Evolutionary conservation across 2,113 vertebrate genomes (phyloP), one percentile per base, ranked within the genome.

Genomic region (Regulus satrapa): DNA sequence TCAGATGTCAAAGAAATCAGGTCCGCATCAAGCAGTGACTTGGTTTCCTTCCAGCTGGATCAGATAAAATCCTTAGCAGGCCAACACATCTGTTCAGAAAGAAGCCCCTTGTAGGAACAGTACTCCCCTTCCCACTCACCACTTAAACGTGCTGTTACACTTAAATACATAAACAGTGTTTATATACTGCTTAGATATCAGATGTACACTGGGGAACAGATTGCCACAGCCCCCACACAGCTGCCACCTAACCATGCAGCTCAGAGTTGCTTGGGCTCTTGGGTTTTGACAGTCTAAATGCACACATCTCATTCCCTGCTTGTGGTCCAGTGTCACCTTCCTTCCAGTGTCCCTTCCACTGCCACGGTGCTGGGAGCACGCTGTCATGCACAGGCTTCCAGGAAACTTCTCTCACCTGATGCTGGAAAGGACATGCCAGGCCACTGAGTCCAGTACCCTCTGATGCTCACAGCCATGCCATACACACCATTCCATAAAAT

Each of bases 11-110:
- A 55, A 80, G 24, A 92, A 96, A 94, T 77, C 49, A 88, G 85
- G 71, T 58, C 49, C 26, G 90, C 82, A 68, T 88, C 88, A 93
- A 88, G 58, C 75, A 93, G 45, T 75, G 19, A 92, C 41, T 90
- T 96, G 94, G 63, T 80, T 85, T 63, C 18, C 34, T 69, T 94
- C 92, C 95, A 97, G 82, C 46, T 93, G 95, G 92, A 94, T 80
- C 75, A 80, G 58, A 66, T 61, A 87, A 63, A 17, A 72, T 32
- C 34, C 59, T 62, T 72, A 85, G 25, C 31, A 92, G 78, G 63
- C 90, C 82, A 94, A 93, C 80, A 96, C 92, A 96, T 96, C 88
- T 97, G 94, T 80, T 97, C 79, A 71, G 63, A 93, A 95, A 89
- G 61, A 17, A 93, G 41, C 6, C 51, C 49, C 71, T 58, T 76